Evolutionary conservation across 2,888 invertebrate genomes (phyloP).

Genomic region (Augochlorella aurata): DNA sequence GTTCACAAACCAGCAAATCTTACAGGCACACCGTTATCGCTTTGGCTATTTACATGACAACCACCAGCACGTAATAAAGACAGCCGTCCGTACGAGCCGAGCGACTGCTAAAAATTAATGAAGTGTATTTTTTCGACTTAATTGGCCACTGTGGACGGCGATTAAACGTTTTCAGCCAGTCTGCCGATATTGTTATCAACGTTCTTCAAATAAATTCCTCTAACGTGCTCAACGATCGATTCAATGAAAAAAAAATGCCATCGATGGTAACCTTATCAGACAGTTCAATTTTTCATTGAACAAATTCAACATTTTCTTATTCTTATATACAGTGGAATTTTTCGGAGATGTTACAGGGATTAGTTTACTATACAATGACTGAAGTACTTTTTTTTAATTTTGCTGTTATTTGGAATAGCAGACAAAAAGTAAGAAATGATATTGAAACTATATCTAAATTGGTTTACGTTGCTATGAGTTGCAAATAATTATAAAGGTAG

Average conservation of each 20-base stretch:
- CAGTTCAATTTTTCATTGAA: neutral
- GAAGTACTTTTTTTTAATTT: too few species aligned
- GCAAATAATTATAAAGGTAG: too few species aligned
- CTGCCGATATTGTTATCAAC: neutral
- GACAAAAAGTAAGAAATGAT: too few species aligned
- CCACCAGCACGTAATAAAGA: constrained; percentile 47
- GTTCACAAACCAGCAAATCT: constrained; percentile 35
- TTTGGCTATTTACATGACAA: constrained; percentile 51
- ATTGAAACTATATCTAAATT: too few species aligned
- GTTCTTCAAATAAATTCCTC: neutral
- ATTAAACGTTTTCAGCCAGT: neutral
- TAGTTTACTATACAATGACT: too few species aligned
- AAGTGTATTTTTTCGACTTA: neutral
- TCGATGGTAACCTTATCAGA: neutral
- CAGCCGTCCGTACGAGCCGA: neutral
- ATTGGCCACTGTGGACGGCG: neutral
- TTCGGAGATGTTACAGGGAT: too few species aligned
- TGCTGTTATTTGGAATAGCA: too few species aligned
- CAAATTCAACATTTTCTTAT: neutral
- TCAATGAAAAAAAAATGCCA: neutral
- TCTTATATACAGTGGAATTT: neutral
- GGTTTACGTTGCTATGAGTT: too few species aligned
- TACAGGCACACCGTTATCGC: constrained; percentile 46
- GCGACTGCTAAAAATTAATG: constrained; percentile 9
- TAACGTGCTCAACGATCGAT: neutral